A percentile compares a stretch with the other conserved stretches of the same genome.
Evolutionary conservation across 2,888 invertebrate genomes (phyloP).

Genomic region (Caradrina kadenii): DNA sequence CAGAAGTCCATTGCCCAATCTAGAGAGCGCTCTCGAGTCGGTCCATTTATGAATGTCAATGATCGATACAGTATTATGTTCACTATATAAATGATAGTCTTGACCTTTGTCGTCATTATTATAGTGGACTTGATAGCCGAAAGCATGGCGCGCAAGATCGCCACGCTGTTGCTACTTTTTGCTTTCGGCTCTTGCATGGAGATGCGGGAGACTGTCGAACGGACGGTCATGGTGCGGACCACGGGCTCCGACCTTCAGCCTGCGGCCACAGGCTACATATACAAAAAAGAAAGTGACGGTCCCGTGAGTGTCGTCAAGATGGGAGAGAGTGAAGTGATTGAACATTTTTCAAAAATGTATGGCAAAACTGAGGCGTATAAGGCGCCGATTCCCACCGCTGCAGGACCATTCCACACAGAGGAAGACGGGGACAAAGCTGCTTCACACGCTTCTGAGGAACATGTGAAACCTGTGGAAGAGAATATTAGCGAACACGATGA

Average conservation of each 20-base stretch:
- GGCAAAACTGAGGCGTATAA: conserved; percentile 79
- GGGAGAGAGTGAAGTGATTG: conserved; percentile 85
- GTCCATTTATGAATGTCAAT: conserved; percentile 87
- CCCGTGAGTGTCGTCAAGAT: conserved; percentile 86
- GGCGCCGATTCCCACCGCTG: conserved; percentile 75
- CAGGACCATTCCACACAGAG: conserved; percentile 77
- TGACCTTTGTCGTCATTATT: conserved; percentile 85
- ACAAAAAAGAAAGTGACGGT: conserved; percentile 86
- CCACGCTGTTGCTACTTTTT: conserved; percentile 73
- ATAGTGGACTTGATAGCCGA: conserved; percentile 72
- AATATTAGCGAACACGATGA: conserved; percentile 72
- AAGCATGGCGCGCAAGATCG: conserved; percentile 80
- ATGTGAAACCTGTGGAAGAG: conserved; percentile 83
- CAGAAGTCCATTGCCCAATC: conserved; percentile 88
- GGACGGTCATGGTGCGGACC: conserved; percentile 90
- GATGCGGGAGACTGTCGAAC: conserved; percentile 86
- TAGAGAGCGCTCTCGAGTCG: conserved; percentile 84
- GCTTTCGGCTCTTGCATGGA: conserved; percentile 80
- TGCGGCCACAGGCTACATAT: conserved; percentile 91
- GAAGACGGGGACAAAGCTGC: conserved; percentile 77
- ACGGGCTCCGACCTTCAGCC: conserved; percentile 91
- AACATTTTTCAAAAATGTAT: conserved; percentile 83
- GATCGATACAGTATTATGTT: conserved; percentile 81
- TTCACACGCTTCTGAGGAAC: conserved; percentile 71
- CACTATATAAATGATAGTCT: conserved; percentile 85